Base-by-base conservation (phyloP, 2,113 vertebrate species). In the Pelecanus crispus region DNA sequence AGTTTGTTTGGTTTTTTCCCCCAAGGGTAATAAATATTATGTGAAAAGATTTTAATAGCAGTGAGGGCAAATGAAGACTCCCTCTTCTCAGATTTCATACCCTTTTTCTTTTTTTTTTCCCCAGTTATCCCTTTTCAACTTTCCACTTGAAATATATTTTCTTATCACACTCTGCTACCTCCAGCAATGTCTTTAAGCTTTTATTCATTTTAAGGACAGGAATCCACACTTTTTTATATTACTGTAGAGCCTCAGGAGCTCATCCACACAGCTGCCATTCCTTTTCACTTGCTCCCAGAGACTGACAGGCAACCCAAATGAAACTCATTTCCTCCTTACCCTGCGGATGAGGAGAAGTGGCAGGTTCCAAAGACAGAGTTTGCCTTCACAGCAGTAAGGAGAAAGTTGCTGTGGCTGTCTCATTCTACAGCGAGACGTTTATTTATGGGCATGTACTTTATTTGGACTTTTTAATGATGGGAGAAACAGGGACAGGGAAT, bases 231-330 rank as follows among this genome's bases (percentile, higher is more conserved):
- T 78, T 28, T 15, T 62, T 19, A 26, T 67, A 21, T 38, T 65
- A 44, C 75, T 21, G 8, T 8, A 53, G 52, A 67, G 14, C 65
- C 74, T 65, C n/a, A 45, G 73, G 70, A 92, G 32, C 52, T 78
- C 73, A 72, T 40, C 40, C 61, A 14, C 52, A 38, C 13, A 40
- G 44, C 26, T 3, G 6, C 36, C 0, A 0, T 44, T 90, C 74
- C n/a, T 79, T 72, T 72, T 53, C 42, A 19, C 65, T 52, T 31
- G 36, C 42, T 94, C 24, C 18, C 45, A 26, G 50, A 67, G n/a
- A 34, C 55, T 18, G 59, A 53, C 17, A 50, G 13, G 36, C 55
- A 66, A 36, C 44, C 49, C 32, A 10, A 65, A 53, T 53, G 6
- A 71, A 92, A 71, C 63, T 40, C 2, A 13, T 68, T 86, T 88